Percentiles rank a stretch among this genome's conserved stretches.
These are phyloP conservation scores for Patagioenas fasciata DNA, from an alignment of 2,113 vertebrate genomes.

Conservation along the genomic window DNA sequence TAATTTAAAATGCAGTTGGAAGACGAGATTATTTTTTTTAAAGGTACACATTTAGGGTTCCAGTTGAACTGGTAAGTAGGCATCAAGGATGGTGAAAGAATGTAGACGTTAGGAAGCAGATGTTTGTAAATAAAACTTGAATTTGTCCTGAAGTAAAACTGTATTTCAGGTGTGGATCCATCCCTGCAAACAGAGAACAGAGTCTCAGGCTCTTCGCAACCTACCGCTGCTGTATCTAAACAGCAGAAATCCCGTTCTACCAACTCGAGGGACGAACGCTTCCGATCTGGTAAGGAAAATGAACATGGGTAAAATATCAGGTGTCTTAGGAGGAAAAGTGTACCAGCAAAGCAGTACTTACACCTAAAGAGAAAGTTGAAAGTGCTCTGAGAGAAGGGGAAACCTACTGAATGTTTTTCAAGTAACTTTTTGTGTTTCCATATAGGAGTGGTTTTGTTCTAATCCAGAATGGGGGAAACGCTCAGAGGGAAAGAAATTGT, in stretches of 20 bases:
- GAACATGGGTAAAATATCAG: background rate
- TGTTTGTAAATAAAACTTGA: background rate
- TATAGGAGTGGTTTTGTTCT: background rate
- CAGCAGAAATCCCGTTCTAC: constrained; percentile 84
- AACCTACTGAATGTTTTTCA: background rate
- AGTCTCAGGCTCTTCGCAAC: constrained; percentile 78
- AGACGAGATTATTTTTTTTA: background rate
- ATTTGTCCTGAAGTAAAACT: background rate
- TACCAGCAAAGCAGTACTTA: background rate
- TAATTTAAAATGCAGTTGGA: background rate
- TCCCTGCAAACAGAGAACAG: constrained; percentile 87
- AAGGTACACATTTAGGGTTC: background rate
- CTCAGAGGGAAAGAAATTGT: background rate
- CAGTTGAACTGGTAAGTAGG: background rate
- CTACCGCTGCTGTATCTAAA: constrained; percentile 69
- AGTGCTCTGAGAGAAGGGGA: background rate
- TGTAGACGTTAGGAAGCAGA: rapidly evolving
- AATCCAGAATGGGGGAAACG: background rate
- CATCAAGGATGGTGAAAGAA: background rate
- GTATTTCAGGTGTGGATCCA: constrained; percentile 87
- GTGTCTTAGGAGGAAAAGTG: background rate
- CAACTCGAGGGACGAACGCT: constrained; percentile 90
- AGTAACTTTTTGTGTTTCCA: background rate
- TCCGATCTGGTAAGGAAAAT: constrained; percentile 87
- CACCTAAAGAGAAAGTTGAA: background rate